Base-by-base conservation (phyloP, 1,140 invertebrate species). In the Ips nitidus region DNA sequence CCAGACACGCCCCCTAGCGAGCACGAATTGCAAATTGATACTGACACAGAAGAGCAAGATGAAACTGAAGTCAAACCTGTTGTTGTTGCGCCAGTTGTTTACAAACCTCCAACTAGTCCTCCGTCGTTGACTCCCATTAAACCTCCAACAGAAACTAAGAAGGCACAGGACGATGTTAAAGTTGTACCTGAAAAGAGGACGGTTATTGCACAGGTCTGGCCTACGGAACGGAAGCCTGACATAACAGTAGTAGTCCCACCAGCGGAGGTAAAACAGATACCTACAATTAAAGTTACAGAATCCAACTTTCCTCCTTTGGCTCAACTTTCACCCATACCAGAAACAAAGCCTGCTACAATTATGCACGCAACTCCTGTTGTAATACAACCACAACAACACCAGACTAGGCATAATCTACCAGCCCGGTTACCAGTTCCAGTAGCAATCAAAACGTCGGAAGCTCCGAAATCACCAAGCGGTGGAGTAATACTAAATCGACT, bases 1-100 rank as follows among this genome's bases (percentile, higher is more conserved):
- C 91, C 91, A 1, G 91, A 92, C 56, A 94, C 92, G 1, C 91
- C 92, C 2, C 88, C 91, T 70, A 94, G 92, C 41, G 92, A 94
- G 76, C 88, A 89, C 73, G 91, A 92, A 76, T 80, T 94, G 4
- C 90, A 94, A 78, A 94, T 94, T 63, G 93, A 94, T 78, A 94
- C 92, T 1, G 92, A 94, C 74, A 92, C 90, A 4, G 91, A 93
- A 75, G 91, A 93, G 75, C 74, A 76, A 72, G 75, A 79, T 69
- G 80, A 81, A 45, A 76, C 80, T 40, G 72, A 79, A 76, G 73
- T 78, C 70, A 67, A 81, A 78, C 71, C 6, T 3, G 83, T 82
- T 75, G 76, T 81, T 66, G 84, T 84, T 73, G 50, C 65, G 37
- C 59, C 70, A 3, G 2, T 74, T n/a, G 62, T 69, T 64, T 71